Evolutionary conservation across 2,888 invertebrate genomes (phyloP).

Genomic region (Epirrita christyi): DNA sequence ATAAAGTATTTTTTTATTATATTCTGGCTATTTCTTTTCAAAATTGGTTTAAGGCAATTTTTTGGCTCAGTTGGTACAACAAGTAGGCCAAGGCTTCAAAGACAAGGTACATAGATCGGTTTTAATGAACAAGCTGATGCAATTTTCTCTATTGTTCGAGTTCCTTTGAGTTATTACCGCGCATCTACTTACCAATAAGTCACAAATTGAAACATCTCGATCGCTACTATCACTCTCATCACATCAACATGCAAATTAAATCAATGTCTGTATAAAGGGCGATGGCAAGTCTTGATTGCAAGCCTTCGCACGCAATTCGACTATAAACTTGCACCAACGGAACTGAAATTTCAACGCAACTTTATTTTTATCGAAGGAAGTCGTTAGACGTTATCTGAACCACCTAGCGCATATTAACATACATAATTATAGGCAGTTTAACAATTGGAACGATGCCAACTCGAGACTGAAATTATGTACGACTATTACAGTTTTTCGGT

Average conservation of each 20-base stretch:
- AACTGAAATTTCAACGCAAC: conserved; percentile 84
- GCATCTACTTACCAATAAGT: conserved; percentile 32
- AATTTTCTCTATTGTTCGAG: conserved; percentile 19
- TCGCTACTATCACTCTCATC: conserved; percentile 53
- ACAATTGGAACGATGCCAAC: conserved; percentile 77
- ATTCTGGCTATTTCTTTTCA: no score
- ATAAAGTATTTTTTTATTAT: no score
- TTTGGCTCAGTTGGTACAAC: no score
- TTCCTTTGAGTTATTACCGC: conserved; percentile 31
- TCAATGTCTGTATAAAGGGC: conserved; percentile 82
- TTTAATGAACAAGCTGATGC: neutral
- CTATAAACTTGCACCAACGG: conserved; percentile 81
- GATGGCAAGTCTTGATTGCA: conserved; percentile 73
- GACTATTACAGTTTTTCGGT: conserved; percentile 73
- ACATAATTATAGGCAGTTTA: conserved; percentile 82
- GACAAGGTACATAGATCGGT: neutral
- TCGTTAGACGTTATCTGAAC: conserved; percentile 82
- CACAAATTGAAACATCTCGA: conserved; percentile 55
- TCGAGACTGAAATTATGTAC: conserved; percentile 68
- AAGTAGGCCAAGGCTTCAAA: no score
- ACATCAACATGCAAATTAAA: conserved; percentile 75
- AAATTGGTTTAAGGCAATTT: no score
- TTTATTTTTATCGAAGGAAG: conserved; percentile 83
- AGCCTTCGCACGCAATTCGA: conserved; percentile 73
- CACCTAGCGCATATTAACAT: conserved; percentile 81